phyloP scores from a whole-genome alignment of 2,797 vertebrate genomes.

The Chrysocyon brachyurus region DNA sequence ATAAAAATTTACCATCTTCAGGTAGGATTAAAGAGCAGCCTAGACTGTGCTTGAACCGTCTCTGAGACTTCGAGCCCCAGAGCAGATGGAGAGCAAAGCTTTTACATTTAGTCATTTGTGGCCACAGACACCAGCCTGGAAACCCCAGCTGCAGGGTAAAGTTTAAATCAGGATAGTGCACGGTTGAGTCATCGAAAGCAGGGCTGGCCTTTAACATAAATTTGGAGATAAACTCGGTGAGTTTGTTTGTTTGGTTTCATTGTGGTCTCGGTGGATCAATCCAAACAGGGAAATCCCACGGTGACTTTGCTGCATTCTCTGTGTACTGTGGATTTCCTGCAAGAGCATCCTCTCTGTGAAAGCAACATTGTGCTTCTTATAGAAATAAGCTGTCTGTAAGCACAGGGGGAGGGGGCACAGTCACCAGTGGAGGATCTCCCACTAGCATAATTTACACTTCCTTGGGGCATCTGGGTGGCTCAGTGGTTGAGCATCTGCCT shows the following conservation, averaged over 20 bases:
- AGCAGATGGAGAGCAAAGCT: neutral
- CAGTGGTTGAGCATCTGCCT: too few relatives aligned
- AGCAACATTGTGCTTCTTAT: neutral
- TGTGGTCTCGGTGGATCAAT: conserved; percentile 7
- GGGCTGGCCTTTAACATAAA: neutral
- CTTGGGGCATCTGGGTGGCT: neutral
- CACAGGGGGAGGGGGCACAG: rapidly evolving
- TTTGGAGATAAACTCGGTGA: conserved; percentile 58
- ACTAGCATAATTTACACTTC: neutral
- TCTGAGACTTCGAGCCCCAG: neutral
- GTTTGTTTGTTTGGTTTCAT: conserved; percentile 64
- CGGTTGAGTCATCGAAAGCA: neutral
- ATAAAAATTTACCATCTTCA: neutral
- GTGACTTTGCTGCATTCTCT: neutral
- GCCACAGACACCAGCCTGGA: neutral
- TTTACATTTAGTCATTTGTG: neutral
- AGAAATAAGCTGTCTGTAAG: rapidly evolving
- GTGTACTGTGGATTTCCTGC: conserved; percentile 23
- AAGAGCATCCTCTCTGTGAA: rapidly evolving
- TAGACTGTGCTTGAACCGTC: neutral
- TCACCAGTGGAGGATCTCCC: rapidly evolving
- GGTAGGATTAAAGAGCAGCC: neutral
- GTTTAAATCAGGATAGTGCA: neutral
- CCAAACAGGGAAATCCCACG: conserved; percentile 65
- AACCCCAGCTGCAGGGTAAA: neutral